Base-by-base conservation (phyloP, 2,797 vertebrate genomes). In the Antrozous pallidus region DNA sequence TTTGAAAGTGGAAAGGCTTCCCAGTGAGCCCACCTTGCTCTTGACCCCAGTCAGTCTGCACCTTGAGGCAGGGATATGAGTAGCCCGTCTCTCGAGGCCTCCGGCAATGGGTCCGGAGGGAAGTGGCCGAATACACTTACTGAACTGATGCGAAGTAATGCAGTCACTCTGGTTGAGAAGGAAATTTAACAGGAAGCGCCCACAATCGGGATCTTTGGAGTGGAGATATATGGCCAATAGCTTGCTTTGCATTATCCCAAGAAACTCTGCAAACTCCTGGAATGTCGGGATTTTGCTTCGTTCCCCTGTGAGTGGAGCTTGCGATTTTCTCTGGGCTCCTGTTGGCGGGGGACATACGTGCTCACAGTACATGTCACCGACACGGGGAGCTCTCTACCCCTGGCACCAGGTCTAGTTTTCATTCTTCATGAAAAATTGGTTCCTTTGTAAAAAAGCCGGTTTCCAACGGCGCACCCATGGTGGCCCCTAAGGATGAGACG, bases 91-190 rank as follows among this genome's bases (percentile, higher is more conserved):
- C 69, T 24, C 28, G 18, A 42, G 65, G 56, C 36, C 49, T 51
- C 61, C 1, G 58, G 31, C 14, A 26, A 11, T 8, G 10, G 77
- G 75, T 71, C 75, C 70, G 51, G 47, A 18, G 61, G 6, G 3
- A 31, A 80, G 85, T 20, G 75, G 47, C 10, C 47, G 86, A 63
- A 63, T 28, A 49, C 69, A 54, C 67, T 86, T 56, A 75, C 3
- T 84, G 54, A 75, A 56, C 4, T 36, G 14, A 51, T 40, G 1
- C 8, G 71, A 87, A 77, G 77, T 81, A 65, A 91, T 56, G 51
- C 71, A 90, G 65, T 79, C 73, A 71, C n/a, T 74, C 20, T 14
- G 73, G 49, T 31, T 89, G 78, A 94, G 90, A 94, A 85, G 73
- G 45, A 93, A 96, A 82, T 88, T 1, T 1, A 80, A 80, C 38